A percentile compares a stretch with the other conserved stretches of the same genome.
These are phyloP conservation scores for Pseudomyrmex flavicornis DNA, from an alignment of 1,140 invertebrate species.

Conservation along the genomic window DNA sequence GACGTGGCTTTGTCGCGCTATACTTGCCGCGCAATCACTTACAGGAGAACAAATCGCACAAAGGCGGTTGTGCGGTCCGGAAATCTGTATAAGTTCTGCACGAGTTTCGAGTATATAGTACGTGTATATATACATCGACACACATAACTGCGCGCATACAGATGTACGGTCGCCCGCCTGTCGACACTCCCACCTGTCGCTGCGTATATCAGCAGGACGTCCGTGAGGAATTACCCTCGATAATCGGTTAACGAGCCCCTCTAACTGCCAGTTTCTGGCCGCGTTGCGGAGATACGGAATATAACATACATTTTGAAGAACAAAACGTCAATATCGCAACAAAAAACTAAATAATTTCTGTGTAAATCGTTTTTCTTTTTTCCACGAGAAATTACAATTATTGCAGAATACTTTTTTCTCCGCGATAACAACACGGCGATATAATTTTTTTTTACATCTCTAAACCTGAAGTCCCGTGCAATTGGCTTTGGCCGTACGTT, in stretches of 20 bases:
- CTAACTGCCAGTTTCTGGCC: too few relatives aligned
- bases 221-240: constrained; percentile 9
- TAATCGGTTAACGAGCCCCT: constrained; percentile 9
- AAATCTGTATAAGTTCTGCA: not conserved
- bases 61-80: not conserved
- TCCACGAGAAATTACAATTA: too few relatives aligned
- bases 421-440: not conserved
- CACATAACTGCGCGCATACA: not conserved
- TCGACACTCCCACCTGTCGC: constrained; percentile 51
- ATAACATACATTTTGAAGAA: too few relatives aligned
- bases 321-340: too few relatives aligned
- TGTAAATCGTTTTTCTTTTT: too few relatives aligned
- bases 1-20: not conserved
- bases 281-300: too few relatives aligned
- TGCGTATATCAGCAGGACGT: not conserved
- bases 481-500: constrained; percentile 23
- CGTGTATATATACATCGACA: not conserved
- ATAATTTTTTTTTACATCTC: not conserved
- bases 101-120: not conserved
- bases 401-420: too few relatives aligned
- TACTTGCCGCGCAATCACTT: constrained; percentile 9
- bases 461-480: not conserved
- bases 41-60: constrained; percentile 19
- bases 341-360: too few relatives aligned
- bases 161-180: constrained; percentile 2